Conservation (phyloP, 2,888 invertebrate genomes). For the Tolmerus cingulatus region DNA sequence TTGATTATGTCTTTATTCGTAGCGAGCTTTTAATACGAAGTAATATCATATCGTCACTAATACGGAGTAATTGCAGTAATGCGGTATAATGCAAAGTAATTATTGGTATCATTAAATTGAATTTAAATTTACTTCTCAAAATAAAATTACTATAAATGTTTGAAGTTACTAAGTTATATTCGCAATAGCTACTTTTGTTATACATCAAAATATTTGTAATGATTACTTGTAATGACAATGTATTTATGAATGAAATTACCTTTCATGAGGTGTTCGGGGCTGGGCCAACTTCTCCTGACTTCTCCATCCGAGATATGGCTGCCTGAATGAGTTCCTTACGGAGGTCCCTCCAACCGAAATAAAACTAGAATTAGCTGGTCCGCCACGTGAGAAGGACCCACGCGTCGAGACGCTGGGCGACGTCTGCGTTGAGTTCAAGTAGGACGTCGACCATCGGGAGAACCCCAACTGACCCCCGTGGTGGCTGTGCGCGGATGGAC, state of each 20-base stretch:
- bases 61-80: too few relatives aligned
- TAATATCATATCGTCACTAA: too few relatives aligned
- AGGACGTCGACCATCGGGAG: slow-evolving; percentile 75
- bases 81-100: too few relatives aligned
- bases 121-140: too few relatives aligned
- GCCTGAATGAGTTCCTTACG: slow-evolving; percentile 72
- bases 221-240: not conserved
- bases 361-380: slow-evolving; percentile 62
- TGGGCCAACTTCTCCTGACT: slow-evolving; percentile 82
- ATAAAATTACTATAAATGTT: too few relatives aligned
- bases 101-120: too few relatives aligned
- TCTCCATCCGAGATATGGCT: slow-evolving; percentile 91
- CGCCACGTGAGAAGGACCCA: slow-evolving; percentile 73
- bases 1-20: too few relatives aligned
- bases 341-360: slow-evolving; percentile 69
- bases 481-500: slow-evolving; percentile 64
- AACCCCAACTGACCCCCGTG: slow-evolving; percentile 61
- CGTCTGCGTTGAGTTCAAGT: slow-evolving; percentile 77
- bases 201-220: not conserved
- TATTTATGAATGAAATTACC: slow-evolving; percentile 60
- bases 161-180: too few relatives aligned
- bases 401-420: slow-evolving; percentile 78
- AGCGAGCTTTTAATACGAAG: too few relatives aligned
- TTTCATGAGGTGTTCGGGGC: slow-evolving; percentile 86
- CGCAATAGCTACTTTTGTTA: too few relatives aligned